These are phyloP conservation scores for Andrena praecox DNA, from an alignment of 2,888 invertebrate genomes.

Conservation along the genomic window DNA sequence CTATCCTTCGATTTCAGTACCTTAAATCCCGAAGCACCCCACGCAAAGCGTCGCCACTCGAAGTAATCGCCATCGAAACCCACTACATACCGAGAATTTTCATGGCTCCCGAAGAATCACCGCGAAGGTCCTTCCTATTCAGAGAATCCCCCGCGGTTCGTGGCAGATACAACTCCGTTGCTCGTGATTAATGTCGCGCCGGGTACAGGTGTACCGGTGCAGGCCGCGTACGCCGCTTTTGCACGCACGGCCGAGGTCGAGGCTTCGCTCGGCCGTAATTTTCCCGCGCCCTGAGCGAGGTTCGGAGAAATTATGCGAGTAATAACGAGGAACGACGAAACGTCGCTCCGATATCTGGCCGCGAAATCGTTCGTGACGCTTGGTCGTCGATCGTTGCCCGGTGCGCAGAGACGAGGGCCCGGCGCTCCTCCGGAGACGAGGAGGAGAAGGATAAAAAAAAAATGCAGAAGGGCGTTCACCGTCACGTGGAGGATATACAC, in stretches of 20 bases:
- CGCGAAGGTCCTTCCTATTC: slow-evolving; percentile 19
- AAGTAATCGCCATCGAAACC: too few relatives aligned
- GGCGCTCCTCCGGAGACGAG: slow-evolving; percentile 3
- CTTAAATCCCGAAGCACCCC: too few relatives aligned
- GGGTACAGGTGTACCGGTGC: slow-evolving; percentile 61
- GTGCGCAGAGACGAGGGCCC: slow-evolving; percentile 27
- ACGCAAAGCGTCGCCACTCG: too few relatives aligned
- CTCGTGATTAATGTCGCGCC: slow-evolving; percentile 65
- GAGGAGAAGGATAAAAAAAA: slow-evolving; percentile 5
- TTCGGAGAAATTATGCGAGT: slow-evolving; percentile 71
- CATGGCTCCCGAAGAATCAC: slow-evolving; percentile 42
- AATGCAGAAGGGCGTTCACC: slow-evolving; percentile 57
- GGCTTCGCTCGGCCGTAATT: slow-evolving; percentile 66
- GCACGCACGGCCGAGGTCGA: slow-evolving; percentile 62
- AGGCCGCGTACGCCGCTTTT: slow-evolving; percentile 52
- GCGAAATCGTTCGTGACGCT: slow-evolving; percentile 72
- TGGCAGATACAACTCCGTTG: slow-evolving; percentile 55
- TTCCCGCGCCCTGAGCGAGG: slow-evolving; percentile 71
- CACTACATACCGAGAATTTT: slow-evolving; percentile 23
- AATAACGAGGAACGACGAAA: slow-evolving; percentile 75
- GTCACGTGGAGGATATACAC: slow-evolving; percentile 50
- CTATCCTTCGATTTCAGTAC: too few relatives aligned
- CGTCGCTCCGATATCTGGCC: slow-evolving; percentile 67
- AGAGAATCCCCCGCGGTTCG: slow-evolving; percentile 49
- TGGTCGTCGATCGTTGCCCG: slow-evolving; percentile 67